A percentile compares a stretch with the other conserved stretches of the same genome.
These are phyloP conservation scores for Caerostris extrusa DNA, from an alignment of 1,140 invertebrate genomes.

Conservation along the genomic window DNA sequence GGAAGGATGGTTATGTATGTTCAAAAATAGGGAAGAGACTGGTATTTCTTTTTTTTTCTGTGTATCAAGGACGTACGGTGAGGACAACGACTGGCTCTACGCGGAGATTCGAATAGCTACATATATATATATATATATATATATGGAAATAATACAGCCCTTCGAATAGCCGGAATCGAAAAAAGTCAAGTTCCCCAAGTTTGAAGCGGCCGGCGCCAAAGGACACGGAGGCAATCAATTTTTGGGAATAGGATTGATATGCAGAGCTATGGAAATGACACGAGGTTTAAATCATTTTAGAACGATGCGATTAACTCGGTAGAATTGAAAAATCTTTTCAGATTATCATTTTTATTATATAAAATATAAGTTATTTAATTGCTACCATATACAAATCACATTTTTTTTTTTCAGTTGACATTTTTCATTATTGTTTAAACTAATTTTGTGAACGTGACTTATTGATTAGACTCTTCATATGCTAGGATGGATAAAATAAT, in stretches of 20 bases:
- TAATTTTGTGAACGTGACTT: no score
- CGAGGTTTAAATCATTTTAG: not conserved
- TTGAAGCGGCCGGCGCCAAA: not conserved
- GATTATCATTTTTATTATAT: no score
- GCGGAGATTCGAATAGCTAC: no score
- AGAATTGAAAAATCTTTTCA: no score
- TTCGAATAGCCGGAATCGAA: not conserved
- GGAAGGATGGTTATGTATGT: slow-evolving; percentile 2
- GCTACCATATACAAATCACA: no score
- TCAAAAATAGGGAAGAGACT: not conserved
- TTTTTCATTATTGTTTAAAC: no score
- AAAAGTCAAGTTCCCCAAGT: not conserved
- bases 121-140: no score
- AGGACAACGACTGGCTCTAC: not conserved
- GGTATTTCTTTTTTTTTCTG: not conserved
- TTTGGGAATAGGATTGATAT: not conserved
- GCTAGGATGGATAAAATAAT: no score
- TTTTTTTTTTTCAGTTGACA: no score
- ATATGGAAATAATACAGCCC: no score
- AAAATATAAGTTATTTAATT: no score
- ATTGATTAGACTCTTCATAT: no score
- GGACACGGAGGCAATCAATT: not conserved
- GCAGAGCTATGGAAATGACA: not conserved
- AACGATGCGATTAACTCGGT: not conserved
- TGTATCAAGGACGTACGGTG: not conserved